phyloP scores from a whole-genome alignment of 1,140 invertebrate genomes.

The Cydia amplana region DNA sequence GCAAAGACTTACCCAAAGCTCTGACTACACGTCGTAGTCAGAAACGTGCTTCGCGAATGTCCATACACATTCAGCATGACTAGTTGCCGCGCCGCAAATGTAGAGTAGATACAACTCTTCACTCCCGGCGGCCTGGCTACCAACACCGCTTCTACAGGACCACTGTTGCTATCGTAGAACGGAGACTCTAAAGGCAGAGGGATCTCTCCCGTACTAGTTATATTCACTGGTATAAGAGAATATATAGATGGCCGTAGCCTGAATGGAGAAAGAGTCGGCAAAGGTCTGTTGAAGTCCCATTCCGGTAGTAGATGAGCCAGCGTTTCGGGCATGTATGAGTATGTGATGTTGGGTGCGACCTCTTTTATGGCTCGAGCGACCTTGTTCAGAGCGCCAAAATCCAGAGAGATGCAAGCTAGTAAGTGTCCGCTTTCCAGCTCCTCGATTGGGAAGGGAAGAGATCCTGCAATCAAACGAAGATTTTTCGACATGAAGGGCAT shows the following conservation, averaged over 20 bases:
- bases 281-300: conserved; percentile 39
- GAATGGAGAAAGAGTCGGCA: background rate
- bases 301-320: conserved; percentile 43
- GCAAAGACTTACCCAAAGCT: conserved; percentile 42
- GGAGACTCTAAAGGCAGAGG: background rate
- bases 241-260: conserved; percentile 31
- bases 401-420: conserved; percentile 49
- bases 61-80: conserved; percentile 53
- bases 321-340: conserved; percentile 41
- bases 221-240: background rate
- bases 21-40: conserved; percentile 39
- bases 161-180: background rate
- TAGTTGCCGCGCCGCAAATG: conserved; percentile 43
- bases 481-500: background rate
- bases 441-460: conserved; percentile 39
- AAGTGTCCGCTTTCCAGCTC: conserved; percentile 50
- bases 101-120: conserved; percentile 40
- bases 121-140: conserved; percentile 42
- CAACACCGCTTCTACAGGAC: conserved; percentile 15
- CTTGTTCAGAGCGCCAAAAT: conserved; percentile 43
- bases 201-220: background rate
- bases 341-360: conserved; percentile 39
- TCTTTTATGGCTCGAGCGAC: conserved; percentile 40
- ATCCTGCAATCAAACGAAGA: conserved; percentile 38
- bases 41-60: conserved; percentile 33